These are phyloP conservation scores for Otus scops DNA, from an alignment of 2,797 vertebrate species.

Conservation along the genomic window DNA sequence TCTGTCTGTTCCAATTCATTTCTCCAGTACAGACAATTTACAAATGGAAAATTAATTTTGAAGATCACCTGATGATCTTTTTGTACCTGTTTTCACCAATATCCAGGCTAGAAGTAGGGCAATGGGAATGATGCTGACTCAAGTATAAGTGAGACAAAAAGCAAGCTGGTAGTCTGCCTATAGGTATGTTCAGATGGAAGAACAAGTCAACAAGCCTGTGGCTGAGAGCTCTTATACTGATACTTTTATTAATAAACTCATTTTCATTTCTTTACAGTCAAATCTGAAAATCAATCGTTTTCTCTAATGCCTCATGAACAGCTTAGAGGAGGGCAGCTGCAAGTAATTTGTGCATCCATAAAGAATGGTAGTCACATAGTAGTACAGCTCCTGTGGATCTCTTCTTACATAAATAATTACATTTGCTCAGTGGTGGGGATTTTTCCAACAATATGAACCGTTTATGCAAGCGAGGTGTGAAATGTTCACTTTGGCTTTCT, in stretches of 20 bases:
- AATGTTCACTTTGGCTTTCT: background rate
- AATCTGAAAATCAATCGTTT: conserved; percentile 61
- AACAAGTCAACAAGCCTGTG: background rate
- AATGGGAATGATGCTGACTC: background rate
- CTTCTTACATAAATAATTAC: background rate
- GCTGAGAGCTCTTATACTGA: background rate
- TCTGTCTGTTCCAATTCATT: background rate
- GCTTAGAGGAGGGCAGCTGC: background rate
- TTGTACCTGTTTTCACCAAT: background rate
- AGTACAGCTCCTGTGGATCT: background rate
- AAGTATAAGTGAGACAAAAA: rapidly evolving
- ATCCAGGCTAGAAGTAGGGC: background rate
- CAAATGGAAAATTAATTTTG: background rate
- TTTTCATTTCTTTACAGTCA: conserved; percentile 38
- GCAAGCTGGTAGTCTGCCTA: background rate
- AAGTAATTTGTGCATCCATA: background rate
- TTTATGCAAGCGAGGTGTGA: background rate
- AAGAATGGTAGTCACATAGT: background rate
- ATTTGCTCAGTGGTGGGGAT: background rate
- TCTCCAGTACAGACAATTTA: background rate
- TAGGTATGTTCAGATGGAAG: background rate
- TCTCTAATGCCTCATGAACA: background rate
- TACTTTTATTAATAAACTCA: conserved; percentile 17
- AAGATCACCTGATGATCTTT: background rate
- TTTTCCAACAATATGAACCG: background rate